Conservation (phyloP, 2,888 invertebrate species). For the Scotopteryx bipunctaria region DNA sequence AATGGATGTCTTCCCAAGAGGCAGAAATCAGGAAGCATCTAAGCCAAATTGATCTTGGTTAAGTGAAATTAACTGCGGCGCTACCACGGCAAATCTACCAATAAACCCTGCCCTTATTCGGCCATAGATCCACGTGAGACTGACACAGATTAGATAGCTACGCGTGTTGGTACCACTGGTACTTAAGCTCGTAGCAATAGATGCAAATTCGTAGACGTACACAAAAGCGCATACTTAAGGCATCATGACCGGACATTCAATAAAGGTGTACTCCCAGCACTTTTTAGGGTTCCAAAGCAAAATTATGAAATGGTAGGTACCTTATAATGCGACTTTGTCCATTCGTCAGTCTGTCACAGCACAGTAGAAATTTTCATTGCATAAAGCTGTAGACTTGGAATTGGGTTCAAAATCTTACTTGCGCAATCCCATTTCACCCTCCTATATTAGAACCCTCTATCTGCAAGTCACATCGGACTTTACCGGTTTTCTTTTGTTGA, state of each 20-base stretch:
- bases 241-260: no score
- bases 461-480: no score
- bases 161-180: neutral
- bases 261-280: no score
- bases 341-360: no score
- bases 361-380: no score
- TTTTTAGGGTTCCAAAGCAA: no score
- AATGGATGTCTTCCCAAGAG: constrained; percentile 27
- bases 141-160: constrained; percentile 10
- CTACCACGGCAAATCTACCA: constrained; percentile 53
- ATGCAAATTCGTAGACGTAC: neutral
- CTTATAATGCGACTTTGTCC: no score
- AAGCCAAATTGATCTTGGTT: constrained; percentile 53
- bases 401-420: no score
- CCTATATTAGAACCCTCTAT: no score
- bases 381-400: no score
- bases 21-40: constrained; percentile 51
- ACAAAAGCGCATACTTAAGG: neutral
- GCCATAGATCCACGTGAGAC: constrained; percentile 18
- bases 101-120: constrained; percentile 49
- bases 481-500: neutral
- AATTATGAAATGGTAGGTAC: no score
- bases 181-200: neutral
- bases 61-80: constrained; percentile 67
- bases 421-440: no score